These are phyloP conservation scores for Stylophora pistillata DNA, from an alignment of 64 coral and sea anemone genomes.

Conservation along the genomic window DNA sequence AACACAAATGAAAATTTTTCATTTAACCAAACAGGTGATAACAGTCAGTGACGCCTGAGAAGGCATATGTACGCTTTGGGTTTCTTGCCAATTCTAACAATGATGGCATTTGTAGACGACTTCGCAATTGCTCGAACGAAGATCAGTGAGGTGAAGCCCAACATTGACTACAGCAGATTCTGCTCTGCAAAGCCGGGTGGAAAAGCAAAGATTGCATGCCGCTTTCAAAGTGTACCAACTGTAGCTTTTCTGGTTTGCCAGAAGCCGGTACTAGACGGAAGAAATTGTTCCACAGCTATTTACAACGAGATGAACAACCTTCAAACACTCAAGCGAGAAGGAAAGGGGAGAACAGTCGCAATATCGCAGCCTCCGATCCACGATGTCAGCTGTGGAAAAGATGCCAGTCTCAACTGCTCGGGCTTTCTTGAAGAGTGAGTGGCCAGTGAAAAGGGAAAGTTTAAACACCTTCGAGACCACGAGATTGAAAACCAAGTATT, in stretches of 20 bases:
- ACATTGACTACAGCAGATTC: constrained; percentile 40
- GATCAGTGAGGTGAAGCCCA: constrained; percentile 17
- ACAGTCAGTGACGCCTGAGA: too few relatives aligned
- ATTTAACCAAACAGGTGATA: too few relatives aligned
- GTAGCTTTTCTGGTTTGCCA: constrained; percentile 66
- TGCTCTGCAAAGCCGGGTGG: constrained; percentile 7
- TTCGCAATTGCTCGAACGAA: constrained; percentile 37
- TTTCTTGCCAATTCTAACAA: not conserved
- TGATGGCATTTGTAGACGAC: not conserved
- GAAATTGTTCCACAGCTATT: constrained; percentile 15
- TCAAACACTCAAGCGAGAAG: not conserved
- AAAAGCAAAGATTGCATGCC: constrained; percentile 58
- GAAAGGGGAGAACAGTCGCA: constrained; percentile 16
- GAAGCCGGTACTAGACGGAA: constrained; percentile 6
- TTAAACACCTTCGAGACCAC: constrained; percentile 10
- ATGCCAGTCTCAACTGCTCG: constrained; percentile 13
- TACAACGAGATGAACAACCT: constrained; percentile 16
- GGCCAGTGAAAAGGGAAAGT: not conserved
- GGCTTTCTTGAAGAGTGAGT: constrained; percentile 44
- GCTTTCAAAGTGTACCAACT: constrained; percentile 21
- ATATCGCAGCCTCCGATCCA: constrained; percentile 39
- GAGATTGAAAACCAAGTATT: not conserved
- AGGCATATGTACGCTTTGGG: constrained; percentile 11
- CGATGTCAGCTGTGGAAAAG: constrained; percentile 31
- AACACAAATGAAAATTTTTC: too few relatives aligned